Evolutionary conservation across 2,888 invertebrate genomes (phyloP).

Genomic region (Patella ulyssiponensis): DNA sequence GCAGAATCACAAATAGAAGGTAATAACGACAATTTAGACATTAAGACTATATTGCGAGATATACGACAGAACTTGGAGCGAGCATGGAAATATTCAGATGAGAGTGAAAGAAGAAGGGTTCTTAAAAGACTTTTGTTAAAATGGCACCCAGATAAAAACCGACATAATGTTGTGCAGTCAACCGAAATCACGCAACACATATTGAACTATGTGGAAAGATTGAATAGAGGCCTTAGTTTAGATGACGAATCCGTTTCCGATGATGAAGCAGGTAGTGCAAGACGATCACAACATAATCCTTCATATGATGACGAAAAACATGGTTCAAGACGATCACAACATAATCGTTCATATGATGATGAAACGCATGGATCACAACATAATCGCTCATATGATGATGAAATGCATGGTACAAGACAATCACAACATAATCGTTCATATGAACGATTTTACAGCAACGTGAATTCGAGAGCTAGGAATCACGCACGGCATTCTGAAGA

Average conservation of each 20-base stretch:
- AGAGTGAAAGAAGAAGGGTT: neutral
- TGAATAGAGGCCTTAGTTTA: constrained; percentile 2
- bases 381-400: too few species aligned
- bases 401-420: neutral
- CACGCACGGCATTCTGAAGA: neutral
- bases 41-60: constrained; percentile 6
- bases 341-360: too few species aligned
- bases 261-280: neutral
- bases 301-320: neutral
- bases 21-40: too few species aligned
- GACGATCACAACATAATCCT: neutral
- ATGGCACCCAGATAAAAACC: constrained; percentile 26
- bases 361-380: neutral
- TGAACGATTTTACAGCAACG: neutral
- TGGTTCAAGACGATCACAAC: neutral
- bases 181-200: constrained; percentile 15
- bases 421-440: neutral
- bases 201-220: neutral
- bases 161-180: neutral
- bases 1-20: too few species aligned
- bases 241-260: neutral
- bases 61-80: constrained; percentile 13
- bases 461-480: constrained; percentile 4
- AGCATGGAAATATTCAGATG: constrained; percentile 9
- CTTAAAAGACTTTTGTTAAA: constrained; percentile 13